Percentiles rank a stretch among this genome's conserved stretches.
phyloP scores from a whole-genome alignment of 53 echinoderm and acorn worm species.

The Echinarachnius parma region DNA sequence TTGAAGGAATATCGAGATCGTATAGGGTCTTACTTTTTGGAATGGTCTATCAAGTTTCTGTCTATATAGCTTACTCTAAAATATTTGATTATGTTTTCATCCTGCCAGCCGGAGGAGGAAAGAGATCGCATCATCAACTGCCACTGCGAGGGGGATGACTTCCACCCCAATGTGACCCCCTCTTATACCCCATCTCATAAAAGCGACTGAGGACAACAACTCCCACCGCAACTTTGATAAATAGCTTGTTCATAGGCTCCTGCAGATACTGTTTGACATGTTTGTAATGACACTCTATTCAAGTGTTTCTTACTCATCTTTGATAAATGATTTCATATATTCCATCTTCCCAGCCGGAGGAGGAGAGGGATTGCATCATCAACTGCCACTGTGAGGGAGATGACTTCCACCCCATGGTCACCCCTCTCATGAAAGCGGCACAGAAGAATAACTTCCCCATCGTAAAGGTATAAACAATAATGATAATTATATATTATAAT shows the following conservation, averaged over 20 bases:
- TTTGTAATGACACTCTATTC: too few relatives aligned
- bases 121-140: conserved; percentile 56
- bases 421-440: conserved; percentile 45
- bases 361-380: conserved; percentile 31
- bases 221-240: conserved; percentile 15
- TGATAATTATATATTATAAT: background rate
- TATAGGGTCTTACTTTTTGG: too few relatives aligned
- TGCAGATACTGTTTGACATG: too few relatives aligned
- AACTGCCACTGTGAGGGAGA: conserved; percentile 53
- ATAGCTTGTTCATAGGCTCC: too few relatives aligned
- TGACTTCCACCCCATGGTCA: conserved; percentile 52
- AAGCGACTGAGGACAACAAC: conserved; percentile 47
- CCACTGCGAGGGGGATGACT: conserved; percentile 62
- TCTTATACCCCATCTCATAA: too few relatives aligned
- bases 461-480: conserved; percentile 5
- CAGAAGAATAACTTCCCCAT: conserved; percentile 61
- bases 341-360: conserved; percentile 4
- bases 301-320: background rate
- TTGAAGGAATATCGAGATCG: too few relatives aligned
- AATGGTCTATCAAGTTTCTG: too few relatives aligned
- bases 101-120: conserved; percentile 39
- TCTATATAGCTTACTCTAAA: background rate
- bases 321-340: too few relatives aligned
- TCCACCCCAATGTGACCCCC: conserved; percentile 57
- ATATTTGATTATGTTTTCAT: too few relatives aligned